Percentiles rank a stretch among this genome's conserved stretches.
Evolutionary conservation across 2,113 vertebrate genomes (phyloP).

Genomic region (Carassius auratus): DNA sequence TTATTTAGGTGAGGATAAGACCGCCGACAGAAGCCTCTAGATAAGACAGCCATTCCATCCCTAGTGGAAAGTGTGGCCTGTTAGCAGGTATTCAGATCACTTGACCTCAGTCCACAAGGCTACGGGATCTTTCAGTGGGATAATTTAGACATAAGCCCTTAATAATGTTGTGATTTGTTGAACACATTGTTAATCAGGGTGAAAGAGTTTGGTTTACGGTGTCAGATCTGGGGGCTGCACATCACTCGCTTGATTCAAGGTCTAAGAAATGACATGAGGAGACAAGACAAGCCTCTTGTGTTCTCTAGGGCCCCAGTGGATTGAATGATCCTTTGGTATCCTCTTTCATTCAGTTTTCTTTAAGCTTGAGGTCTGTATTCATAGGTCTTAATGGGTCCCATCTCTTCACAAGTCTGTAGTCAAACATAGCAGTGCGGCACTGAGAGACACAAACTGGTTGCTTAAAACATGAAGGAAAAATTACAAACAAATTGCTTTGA

Average conservation of each 20-base stretch:
- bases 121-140: conserved; percentile 55
- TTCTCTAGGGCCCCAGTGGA: conserved; percentile 26
- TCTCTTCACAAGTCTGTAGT: conserved; percentile 29
- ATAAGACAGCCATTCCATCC: conserved; percentile 57
- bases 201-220: conserved; percentile 34
- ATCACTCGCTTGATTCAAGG: conserved; percentile 36
- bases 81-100: conserved; percentile 61
- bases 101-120: conserved; percentile 54
- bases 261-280: conserved; percentile 38
- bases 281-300: conserved; percentile 38
- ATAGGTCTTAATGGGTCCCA: conserved; percentile 8
- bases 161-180: conserved; percentile 47
- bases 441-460: not conserved
- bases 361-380: conserved; percentile 26
- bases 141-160: conserved; percentile 53
- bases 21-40: conserved; percentile 55
- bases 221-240: conserved; percentile 32
- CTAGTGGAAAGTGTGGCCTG: conserved; percentile 58
- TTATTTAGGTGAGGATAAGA: conserved; percentile 55
- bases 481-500: not conserved
- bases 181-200: conserved; percentile 54
- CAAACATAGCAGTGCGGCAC: not conserved
- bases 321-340: conserved; percentile 36
- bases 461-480: not conserved
- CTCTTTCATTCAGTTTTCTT: conserved; percentile 29